phyloP scores from a whole-genome alignment of 2,888 invertebrate species.

The Tinea trinotella region DNA sequence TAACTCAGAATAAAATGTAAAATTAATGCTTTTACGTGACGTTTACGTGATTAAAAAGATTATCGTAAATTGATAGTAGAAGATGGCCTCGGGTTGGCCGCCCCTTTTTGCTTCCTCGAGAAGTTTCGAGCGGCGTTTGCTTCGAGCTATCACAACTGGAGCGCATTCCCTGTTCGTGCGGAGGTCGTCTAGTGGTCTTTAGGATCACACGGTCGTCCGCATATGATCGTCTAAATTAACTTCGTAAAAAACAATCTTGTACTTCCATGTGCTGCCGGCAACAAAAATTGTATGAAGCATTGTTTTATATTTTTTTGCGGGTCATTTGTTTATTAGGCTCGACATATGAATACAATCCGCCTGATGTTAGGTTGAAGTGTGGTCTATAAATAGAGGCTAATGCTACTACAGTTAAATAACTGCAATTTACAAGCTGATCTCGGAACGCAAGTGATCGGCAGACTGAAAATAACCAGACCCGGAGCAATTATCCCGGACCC shows the following conservation, averaged over 20 bases:
- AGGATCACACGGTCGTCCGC: constrained; percentile 1
- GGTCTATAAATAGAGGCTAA: no score
- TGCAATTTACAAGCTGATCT: no score
- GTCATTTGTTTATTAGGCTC: no score
- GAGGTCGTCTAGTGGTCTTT: constrained; percentile 62
- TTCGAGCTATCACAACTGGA: constrained; percentile 29
- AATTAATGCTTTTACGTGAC: background rate
- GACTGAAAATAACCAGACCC: no score
- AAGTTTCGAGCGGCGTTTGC: constrained; percentile 23
- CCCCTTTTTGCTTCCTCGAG: constrained; percentile 2
- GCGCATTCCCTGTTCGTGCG: constrained; percentile 22
- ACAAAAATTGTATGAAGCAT: constrained; percentile 23
- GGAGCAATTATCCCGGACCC: no score
- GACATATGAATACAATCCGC: no score
- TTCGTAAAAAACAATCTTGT: constrained; percentile 30
- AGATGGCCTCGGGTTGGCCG: constrained; percentile 7
- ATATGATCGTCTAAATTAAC: constrained; percentile 27
- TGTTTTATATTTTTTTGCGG: background rate
- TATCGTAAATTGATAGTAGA: constrained; percentile 5
- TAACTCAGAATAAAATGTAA: background rate
- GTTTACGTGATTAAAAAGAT: background rate
- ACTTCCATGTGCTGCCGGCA: constrained; percentile 25
- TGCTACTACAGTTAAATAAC: no score
- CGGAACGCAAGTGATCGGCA: no score
- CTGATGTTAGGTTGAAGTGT: no score